A percentile compares a stretch with the other conserved stretches of the same genome.
Conservation (phyloP, 2,113 vertebrate species). For the Emberiza fucata region DNA sequence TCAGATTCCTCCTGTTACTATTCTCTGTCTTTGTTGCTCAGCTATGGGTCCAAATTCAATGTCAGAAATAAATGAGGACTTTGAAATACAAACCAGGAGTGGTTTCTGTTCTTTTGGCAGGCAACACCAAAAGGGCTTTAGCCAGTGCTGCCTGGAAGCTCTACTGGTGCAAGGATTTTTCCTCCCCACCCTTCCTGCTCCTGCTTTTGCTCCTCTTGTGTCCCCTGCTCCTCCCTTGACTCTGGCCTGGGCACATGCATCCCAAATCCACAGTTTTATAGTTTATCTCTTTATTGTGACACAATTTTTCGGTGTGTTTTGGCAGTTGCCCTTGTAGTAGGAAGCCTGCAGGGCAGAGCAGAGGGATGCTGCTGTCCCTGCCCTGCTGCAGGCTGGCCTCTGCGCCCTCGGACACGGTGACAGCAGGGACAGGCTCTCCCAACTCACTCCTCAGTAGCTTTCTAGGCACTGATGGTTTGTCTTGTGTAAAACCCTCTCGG, state of each 20-base stretch:
- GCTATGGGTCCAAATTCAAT: slow-evolving; percentile 59
- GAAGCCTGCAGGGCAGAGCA: neutral
- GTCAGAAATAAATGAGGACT: slow-evolving; percentile 73
- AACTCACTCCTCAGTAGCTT: slow-evolving; percentile 39
- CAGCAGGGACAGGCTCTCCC: neutral
- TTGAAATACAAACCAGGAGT: slow-evolving; percentile 66
- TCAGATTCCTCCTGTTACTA: slow-evolving; percentile 17
- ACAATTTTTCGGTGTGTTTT: neutral
- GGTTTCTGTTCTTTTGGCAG: slow-evolving; percentile 20
- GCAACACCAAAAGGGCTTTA: neutral
- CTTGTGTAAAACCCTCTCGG: neutral
- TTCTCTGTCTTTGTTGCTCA: slow-evolving; percentile 59
- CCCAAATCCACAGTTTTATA: neutral
- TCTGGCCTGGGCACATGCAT: neutral
- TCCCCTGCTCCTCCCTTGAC: neutral
- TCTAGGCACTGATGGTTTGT: slow-evolving; percentile 9
- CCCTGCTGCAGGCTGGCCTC: neutral
- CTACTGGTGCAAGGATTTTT: neutral
- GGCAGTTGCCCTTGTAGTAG: neutral
- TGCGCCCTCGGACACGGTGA: rapidly evolving
- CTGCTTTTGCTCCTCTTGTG: neutral
- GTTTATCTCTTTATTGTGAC: slow-evolving; percentile 56
- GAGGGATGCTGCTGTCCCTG: neutral
- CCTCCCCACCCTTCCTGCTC: neutral
- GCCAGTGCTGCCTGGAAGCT: neutral